Evolutionary conservation across 2,113 vertebrate genomes (phyloP).

Genomic region (Axis porcinus): DNA sequence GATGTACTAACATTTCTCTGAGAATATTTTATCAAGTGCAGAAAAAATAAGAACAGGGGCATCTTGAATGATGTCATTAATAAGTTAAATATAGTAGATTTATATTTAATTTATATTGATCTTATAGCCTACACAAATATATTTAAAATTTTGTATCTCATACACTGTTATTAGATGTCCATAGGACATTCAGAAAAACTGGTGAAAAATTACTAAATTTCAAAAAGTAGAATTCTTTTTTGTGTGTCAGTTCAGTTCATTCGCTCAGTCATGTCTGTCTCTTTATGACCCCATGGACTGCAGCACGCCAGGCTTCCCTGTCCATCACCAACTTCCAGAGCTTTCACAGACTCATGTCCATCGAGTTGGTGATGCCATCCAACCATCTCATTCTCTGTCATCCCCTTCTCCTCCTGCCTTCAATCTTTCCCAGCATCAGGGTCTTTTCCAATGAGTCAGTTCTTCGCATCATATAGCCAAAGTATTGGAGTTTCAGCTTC

Average conservation of each 20-base stretch:
- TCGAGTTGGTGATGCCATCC: background rate
- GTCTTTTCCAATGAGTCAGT: accelerated
- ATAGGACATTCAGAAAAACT: background rate
- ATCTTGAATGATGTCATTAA: background rate
- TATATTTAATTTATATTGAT: background rate
- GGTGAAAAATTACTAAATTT: background rate
- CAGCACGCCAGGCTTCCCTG: background rate
- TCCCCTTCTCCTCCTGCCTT: background rate
- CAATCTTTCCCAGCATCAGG: background rate
- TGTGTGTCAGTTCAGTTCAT: background rate
- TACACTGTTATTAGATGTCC: background rate
- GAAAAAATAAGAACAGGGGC: background rate
- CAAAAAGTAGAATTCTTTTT: background rate
- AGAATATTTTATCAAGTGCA: background rate
- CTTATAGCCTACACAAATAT: background rate
- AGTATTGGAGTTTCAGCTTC: background rate
- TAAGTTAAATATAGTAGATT: background rate
- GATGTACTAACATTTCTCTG: background rate
- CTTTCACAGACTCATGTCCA: background rate
- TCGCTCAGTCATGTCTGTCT: accelerated
- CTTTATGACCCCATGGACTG: background rate
- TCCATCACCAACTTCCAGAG: background rate
- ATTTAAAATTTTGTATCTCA: background rate
- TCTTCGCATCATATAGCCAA: background rate
- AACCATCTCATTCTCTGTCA: background rate